A percentile compares a stretch with the other conserved stretches of the same genome.
Conservation (phyloP, 2,113 vertebrate species). For the Gadus macrocephalus region DNA sequence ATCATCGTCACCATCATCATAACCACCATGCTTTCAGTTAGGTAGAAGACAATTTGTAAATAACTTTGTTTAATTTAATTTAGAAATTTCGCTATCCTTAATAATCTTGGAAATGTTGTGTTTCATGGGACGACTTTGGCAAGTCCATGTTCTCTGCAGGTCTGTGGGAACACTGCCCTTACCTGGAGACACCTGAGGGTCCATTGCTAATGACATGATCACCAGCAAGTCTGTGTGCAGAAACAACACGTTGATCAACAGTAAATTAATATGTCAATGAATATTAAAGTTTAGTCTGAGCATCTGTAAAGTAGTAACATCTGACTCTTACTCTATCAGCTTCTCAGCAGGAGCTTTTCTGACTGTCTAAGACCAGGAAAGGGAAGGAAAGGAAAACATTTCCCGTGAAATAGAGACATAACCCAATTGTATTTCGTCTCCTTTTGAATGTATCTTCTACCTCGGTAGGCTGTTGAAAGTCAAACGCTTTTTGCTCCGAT, state of each 20-base stretch:
- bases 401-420: background rate
- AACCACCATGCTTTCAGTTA: too few species aligned
- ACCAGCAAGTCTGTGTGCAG: conserved; percentile 78
- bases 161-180: conserved; percentile 36
- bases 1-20: too few species aligned
- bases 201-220: conserved; percentile 82
- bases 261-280: background rate
- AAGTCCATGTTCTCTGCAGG: too few species aligned
- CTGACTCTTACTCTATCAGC: conserved; percentile 83
- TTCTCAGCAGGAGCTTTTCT: conserved; percentile 76
- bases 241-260: background rate
- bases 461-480: conserved; percentile 72
- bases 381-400: background rate
- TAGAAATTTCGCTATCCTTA: too few species aligned
- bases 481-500: conserved; percentile 65
- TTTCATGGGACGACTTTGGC: too few species aligned
- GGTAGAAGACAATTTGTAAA: too few species aligned
- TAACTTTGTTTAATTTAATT: too few species aligned
- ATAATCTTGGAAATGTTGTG: too few species aligned
- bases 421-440: background rate
- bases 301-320: background rate
- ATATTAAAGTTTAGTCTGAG: background rate
- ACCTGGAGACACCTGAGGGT: conserved; percentile 85
- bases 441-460: conserved; percentile 36
- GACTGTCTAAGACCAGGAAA: conserved; percentile 66